Conservation (phyloP, 2,113 vertebrate species). For the Chaetura pelagica region DNA sequence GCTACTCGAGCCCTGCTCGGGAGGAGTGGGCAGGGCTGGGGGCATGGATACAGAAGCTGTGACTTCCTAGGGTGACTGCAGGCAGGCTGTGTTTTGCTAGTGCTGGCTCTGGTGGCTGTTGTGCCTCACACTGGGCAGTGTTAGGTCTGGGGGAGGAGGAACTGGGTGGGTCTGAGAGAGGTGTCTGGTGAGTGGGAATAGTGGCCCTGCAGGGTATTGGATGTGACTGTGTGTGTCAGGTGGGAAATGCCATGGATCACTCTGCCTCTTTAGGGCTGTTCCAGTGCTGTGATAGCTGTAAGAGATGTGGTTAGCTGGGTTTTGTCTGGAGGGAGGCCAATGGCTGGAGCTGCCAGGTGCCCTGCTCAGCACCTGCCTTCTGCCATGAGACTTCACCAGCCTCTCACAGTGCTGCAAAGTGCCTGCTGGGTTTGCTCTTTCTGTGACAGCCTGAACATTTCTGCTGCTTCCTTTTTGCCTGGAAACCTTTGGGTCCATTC, state of each 20-base stretch:
- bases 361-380: fast-evolving
- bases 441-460: neutral
- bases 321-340: neutral
- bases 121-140: neutral
- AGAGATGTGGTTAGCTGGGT: neutral
- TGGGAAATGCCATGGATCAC: neutral
- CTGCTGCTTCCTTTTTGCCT: neutral
- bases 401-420: fast-evolving
- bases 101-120: neutral
- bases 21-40: neutral
- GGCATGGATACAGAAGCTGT: fast-evolving
- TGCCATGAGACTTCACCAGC: neutral
- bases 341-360: fast-evolving
- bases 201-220: neutral
- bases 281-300: neutral
- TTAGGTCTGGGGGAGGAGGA: neutral
- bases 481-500: neutral
- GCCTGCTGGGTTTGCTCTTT: neutral
- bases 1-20: fast-evolving
- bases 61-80: neutral
- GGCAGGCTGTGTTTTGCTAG: neutral
- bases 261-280: neutral
- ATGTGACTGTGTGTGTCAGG: neutral
- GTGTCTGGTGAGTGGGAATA: neutral
- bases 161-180: neutral